Conservation (phyloP, 2,888 invertebrate species). For the Patella ulyssiponensis region DNA sequence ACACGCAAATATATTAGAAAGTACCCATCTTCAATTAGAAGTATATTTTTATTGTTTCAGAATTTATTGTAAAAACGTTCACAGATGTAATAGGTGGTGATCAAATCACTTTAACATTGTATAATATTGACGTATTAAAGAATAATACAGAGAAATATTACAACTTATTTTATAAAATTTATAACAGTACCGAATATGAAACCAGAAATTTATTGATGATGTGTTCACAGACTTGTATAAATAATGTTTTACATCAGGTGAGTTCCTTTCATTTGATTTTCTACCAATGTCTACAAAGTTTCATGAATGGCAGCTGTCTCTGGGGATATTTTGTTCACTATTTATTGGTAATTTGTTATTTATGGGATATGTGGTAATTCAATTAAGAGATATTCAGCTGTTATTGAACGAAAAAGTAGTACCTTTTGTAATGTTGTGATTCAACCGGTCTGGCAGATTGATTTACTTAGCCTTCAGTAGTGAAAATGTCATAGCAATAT, state of each 20-base stretch:
- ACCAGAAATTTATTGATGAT: neutral
- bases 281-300: neutral
- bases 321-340: no score
- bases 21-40: neutral
- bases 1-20: no score
- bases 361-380: no score
- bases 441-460: no score
- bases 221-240: constrained; percentile 2
- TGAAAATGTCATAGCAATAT: no score
- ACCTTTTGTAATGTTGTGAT: no score
- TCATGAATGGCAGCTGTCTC: no score
- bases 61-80: neutral
- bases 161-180: neutral
- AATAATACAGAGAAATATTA: neutral
- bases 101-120: neutral
- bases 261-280: neutral
- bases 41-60: neutral
- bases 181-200: neutral
- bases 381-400: no score
- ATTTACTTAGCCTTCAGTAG: no score
- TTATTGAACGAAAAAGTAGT: no score
- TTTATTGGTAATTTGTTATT: no score
- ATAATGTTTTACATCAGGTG: neutral
- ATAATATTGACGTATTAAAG: neutral
- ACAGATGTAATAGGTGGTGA: neutral